These are phyloP conservation scores for Pygocentrus nattereri DNA, from an alignment of 2,797 vertebrate species.

Conservation along the genomic window DNA sequence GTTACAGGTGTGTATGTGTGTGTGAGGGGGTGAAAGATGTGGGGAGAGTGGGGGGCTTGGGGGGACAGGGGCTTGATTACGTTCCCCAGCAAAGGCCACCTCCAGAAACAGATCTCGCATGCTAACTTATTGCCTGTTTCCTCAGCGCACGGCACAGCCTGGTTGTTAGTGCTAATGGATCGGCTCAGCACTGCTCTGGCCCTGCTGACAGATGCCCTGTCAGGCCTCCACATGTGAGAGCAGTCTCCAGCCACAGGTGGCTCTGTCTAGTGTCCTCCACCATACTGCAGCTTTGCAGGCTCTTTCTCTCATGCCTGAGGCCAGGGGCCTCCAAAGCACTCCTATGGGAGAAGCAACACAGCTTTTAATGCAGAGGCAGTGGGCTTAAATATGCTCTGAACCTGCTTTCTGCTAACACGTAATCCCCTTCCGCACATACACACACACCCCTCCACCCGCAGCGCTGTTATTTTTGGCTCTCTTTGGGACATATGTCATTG, in stretches of 20 bases:
- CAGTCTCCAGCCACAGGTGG: slow-evolving; percentile 68
- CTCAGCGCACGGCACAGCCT: slow-evolving; percentile 58
- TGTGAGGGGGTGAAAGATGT: neutral
- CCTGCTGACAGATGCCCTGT: slow-evolving; percentile 48
- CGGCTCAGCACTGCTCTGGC: slow-evolving; percentile 68
- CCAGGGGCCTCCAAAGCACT: slow-evolving; percentile 71
- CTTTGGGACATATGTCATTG: slow-evolving; percentile 73
- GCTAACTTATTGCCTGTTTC: slow-evolving; percentile 66
- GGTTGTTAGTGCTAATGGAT: slow-evolving; percentile 73
- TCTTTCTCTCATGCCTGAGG: slow-evolving; percentile 50
- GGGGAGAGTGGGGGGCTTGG: neutral
- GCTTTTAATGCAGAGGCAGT: slow-evolving; percentile 72
- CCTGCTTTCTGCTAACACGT: slow-evolving; percentile 61
- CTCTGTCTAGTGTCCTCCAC: slow-evolving; percentile 57
- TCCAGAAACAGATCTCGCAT: slow-evolving; percentile 52
- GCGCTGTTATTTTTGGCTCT: slow-evolving; percentile 79
- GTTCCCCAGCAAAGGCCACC: slow-evolving; percentile 49
- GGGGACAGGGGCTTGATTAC: slow-evolving; percentile 52
- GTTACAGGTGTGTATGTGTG: slow-evolving; percentile 50
- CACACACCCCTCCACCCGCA: slow-evolving; percentile 61
- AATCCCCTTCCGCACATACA: slow-evolving; percentile 56
- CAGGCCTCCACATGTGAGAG: slow-evolving; percentile 61
- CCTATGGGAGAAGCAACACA: slow-evolving; percentile 71
- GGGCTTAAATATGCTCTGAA: slow-evolving; percentile 65
- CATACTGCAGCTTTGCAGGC: slow-evolving; percentile 39